Percentiles rank a stretch among this genome's conserved stretches.
phyloP scores from a whole-genome alignment of 2,113 vertebrate genomes.

The Sturnus vulgaris region DNA sequence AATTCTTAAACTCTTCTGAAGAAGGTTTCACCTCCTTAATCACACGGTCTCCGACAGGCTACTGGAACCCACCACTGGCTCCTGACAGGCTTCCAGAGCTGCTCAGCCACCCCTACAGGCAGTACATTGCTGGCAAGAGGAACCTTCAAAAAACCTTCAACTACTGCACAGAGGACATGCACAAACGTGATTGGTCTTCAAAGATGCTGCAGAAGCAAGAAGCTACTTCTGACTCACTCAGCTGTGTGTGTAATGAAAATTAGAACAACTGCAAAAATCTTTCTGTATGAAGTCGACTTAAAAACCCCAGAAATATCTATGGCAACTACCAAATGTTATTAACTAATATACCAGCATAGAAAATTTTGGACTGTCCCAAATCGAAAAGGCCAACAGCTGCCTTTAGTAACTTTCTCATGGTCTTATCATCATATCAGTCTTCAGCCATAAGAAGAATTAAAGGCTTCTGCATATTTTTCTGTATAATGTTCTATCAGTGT shows the following conservation, averaged over 20 bases:
- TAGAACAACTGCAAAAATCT: background rate
- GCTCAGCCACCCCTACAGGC: background rate
- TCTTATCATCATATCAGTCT: background rate
- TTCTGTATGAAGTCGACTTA: background rate
- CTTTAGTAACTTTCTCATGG: background rate
- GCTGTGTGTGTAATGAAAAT: background rate
- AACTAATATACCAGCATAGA: background rate
- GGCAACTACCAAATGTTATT: background rate
- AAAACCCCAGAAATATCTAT: background rate
- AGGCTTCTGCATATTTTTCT: background rate
- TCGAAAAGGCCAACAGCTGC: background rate
- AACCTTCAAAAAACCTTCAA: background rate
- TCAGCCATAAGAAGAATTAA: background rate
- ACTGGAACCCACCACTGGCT: background rate
- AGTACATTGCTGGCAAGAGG: background rate
- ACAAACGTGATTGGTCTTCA: background rate
- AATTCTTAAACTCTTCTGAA: background rate
- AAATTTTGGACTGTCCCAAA: background rate
- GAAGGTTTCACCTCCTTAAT: constrained; percentile 17
- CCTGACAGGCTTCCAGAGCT: background rate
- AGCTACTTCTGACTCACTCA: background rate
- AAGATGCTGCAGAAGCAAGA: background rate
- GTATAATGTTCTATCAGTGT: background rate
- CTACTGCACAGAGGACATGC: background rate
- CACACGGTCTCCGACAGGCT: background rate